Conservation (phyloP, 2,797 vertebrate species). For the Sebastes oblongus region DNA sequence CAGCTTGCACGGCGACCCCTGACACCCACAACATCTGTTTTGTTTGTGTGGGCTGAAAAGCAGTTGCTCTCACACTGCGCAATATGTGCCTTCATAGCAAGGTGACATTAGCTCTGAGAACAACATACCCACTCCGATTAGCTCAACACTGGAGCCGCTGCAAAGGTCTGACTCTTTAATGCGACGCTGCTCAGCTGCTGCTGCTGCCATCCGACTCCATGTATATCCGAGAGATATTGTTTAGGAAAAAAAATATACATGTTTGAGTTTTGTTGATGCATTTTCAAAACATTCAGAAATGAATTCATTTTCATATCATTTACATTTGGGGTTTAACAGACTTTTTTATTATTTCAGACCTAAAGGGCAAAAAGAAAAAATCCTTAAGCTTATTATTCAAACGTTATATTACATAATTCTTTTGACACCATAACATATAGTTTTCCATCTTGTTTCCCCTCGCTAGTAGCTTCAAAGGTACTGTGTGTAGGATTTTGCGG, state of each 20-base stretch:
- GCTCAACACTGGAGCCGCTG: slow-evolving; percentile 24
- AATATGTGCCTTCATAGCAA: slow-evolving; percentile 62
- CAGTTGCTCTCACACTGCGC: slow-evolving; percentile 57
- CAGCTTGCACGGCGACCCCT: slow-evolving; percentile 62
- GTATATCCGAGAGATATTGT: neutral
- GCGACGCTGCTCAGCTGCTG: slow-evolving; percentile 9
- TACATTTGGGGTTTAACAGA: neutral
- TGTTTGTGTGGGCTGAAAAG: slow-evolving; percentile 63
- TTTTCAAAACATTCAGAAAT: neutral
- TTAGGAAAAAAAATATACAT: neutral
- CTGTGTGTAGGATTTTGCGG: no score
- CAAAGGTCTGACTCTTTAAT: slow-evolving; percentile 17
- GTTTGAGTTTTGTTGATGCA: neutral
- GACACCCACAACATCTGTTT: slow-evolving; percentile 72
- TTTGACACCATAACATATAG: neutral
- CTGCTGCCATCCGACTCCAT: slow-evolving; percentile 21
- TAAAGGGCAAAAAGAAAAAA: neutral
- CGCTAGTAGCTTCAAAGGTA: no score
- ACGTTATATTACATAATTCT: no score
- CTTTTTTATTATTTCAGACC: neutral
- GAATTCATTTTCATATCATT: neutral
- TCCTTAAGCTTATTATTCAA: neutral
- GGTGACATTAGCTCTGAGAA: slow-evolving; percentile 67
- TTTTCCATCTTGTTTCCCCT: neutral
- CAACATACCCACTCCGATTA: slow-evolving; percentile 27